A percentile compares a stretch with the other conserved stretches of the same genome.
Evolutionary conservation across 2,113 vertebrate species (phyloP).

Genomic region (Coptodon rendalli): DNA sequence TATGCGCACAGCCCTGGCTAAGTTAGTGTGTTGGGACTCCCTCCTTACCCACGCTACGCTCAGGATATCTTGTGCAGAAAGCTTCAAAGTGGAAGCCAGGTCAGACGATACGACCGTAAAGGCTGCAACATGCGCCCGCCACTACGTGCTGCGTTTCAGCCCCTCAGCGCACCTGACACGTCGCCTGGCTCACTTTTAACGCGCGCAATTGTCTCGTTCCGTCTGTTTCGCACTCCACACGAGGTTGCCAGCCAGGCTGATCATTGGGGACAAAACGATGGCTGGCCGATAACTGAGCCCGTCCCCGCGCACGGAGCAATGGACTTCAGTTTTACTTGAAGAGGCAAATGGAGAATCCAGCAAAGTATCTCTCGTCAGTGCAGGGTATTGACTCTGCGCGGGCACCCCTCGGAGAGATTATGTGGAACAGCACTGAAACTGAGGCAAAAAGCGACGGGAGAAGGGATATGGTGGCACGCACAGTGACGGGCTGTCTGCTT

Average conservation of each 20-base stretch:
- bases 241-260: background rate
- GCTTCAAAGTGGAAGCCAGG: conserved; percentile 26
- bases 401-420: conserved; percentile 52
- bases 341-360: conserved; percentile 63
- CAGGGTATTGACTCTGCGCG: conserved; percentile 45
- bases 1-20: background rate
- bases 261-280: conserved; percentile 12
- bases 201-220: background rate
- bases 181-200: conserved; percentile 14
- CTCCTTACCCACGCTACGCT: conserved; percentile 16
- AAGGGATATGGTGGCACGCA: conserved; percentile 63
- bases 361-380: conserved; percentile 64
- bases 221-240: conserved; percentile 9
- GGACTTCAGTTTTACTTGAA: conserved; percentile 49
- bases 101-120: conserved; percentile 30
- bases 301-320: conserved; percentile 23
- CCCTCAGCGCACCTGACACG: conserved; percentile 20
- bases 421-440: conserved; percentile 69
- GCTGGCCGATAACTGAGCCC: conserved; percentile 22
- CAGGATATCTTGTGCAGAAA: conserved; percentile 29
- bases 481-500: conserved; percentile 80
- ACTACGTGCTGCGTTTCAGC: conserved; percentile 10
- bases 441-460: conserved; percentile 37
- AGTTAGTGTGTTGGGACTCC: conserved; percentile 8
- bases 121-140: conserved; percentile 50